These are phyloP conservation scores for Danionella dracula DNA, from an alignment of 2,797 vertebrate genomes.

Conservation along the genomic window DNA sequence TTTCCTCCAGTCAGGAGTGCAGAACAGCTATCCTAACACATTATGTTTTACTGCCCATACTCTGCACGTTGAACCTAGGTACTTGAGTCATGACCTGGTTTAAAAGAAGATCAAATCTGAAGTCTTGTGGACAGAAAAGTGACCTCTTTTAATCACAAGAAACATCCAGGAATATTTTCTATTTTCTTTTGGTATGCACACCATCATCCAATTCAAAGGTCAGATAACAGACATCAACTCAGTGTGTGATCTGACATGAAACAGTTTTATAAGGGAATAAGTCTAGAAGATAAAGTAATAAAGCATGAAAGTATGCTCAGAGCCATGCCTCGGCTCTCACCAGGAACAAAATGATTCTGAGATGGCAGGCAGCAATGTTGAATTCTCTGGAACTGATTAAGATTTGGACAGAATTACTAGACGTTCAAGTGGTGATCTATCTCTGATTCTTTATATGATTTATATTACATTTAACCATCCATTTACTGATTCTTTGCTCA, in stretches of 20 bases:
- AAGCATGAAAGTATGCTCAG: neutral
- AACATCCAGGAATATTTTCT: constrained; percentile 26
- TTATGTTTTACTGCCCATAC: constrained; percentile 23
- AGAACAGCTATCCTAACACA: neutral
- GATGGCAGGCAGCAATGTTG: no score
- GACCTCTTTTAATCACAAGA: constrained; percentile 22
- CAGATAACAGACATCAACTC: constrained; percentile 17
- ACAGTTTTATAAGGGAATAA: constrained; percentile 1
- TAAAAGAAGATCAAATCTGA: constrained; percentile 12
- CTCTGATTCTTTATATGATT: neutral
- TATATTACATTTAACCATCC: constrained; percentile 5
- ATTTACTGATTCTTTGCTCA: neutral
- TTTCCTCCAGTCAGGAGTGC: no score
- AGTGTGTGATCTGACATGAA: constrained; percentile 11
- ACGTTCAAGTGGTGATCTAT: neutral
- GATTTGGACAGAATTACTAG: constrained; percentile 1
- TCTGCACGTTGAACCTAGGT: neutral
- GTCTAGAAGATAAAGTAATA: constrained; percentile 9
- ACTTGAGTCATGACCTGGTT: neutral
- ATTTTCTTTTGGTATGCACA: constrained; percentile 12
- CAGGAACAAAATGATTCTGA: constrained; percentile 11
- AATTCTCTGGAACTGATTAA: no score
- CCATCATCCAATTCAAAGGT: constrained; percentile 21
- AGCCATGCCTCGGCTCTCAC: neutral
- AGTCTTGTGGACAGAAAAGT: constrained; percentile 12